Evolutionary conservation across 2,888 invertebrate species (phyloP), one percentile per base, ranked within the genome.

Genomic region (Eulithis prunata): DNA sequence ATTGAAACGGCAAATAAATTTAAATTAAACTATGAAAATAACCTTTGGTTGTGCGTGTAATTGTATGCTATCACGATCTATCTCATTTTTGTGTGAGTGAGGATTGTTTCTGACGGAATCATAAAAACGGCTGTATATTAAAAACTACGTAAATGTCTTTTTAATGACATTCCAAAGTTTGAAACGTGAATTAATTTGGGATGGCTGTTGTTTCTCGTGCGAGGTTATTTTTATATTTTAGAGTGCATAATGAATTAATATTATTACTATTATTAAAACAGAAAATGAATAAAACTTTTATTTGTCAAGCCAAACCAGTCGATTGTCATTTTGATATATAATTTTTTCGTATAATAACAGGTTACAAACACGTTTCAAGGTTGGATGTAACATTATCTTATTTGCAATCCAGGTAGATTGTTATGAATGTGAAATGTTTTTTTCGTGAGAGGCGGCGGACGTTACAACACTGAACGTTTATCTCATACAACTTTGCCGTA

Each of bases 21-120:
- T 32, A 32, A 32, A 32, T 32, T 32, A 41, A 41, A 41, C 41
- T 57, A 52, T 60, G 57, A 58, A 62, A 63, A 41, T 64, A 63
- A 38, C 68, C 60, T 52, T 59, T 58, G 65, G 49, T 59, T 63
- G 57, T 67, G 61, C 56, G 65, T 62, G 52, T 75, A 70, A 73
- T 70, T 70, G 66, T 64, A 63, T 66, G 54, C 45, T 47, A 67
- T 72, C 65, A 66, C 60, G 54, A 69, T 62, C 47, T 46, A 67
- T 69, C 66, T 78, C 77, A 79, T 78, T 78, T 80, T 77, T 78
- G 76, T 79, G 78, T 76, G 78, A 81, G 76, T 70, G 71, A 64
- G 60, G 67, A 49, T 66, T 60, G 62, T 62, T 60, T 55, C 73
- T 66, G 66, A 54, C 55, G 21, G 62, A 68, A 69, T 74, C 66